A percentile compares a stretch with the other conserved stretches of the same genome.
Evolutionary conservation across 1,140 invertebrate genomes (phyloP).

Genomic region (Drosophila subobscura): DNA sequence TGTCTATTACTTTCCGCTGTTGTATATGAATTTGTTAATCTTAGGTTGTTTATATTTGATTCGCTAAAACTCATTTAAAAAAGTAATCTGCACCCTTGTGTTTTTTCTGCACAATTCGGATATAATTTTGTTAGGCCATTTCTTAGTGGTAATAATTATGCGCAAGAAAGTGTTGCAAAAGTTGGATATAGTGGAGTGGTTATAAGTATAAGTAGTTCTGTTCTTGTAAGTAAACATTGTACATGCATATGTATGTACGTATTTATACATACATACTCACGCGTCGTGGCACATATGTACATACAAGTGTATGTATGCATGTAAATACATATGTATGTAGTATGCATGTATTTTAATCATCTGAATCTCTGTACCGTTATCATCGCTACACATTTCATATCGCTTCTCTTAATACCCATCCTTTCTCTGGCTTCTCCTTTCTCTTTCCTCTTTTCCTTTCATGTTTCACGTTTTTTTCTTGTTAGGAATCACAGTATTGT

Average conservation of each 20-base stretch:
- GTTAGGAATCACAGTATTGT: constrained; percentile 75
- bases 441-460: too few relatives aligned
- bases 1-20: constrained; percentile 28
- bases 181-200: constrained; percentile 61
- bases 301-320: constrained; percentile 19
- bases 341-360: too few relatives aligned
- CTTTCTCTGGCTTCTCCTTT: too few relatives aligned
- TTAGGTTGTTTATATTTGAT: constrained; percentile 70
- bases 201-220: constrained; percentile 58
- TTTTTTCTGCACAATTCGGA: constrained; percentile 34
- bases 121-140: constrained; percentile 51
- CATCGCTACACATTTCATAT: constrained; percentile 5
- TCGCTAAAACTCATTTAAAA: constrained; percentile 76
- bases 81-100: constrained; percentile 57
- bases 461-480: constrained; percentile 15
- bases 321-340: background rate
- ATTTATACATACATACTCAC: background rate
- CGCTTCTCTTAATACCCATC: constrained; percentile 5
- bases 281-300: too few relatives aligned
- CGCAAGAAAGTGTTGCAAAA: constrained; percentile 45
- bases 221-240: constrained; percentile 23
- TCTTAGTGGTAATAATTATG: constrained; percentile 47
- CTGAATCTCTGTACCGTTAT: constrained; percentile 7
- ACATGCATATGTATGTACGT: constrained; percentile 21
- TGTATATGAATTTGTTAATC: constrained; percentile 69